These are phyloP conservation scores for Strigops habroptila DNA, from an alignment of 2,113 vertebrate species.

Conservation along the genomic window DNA sequence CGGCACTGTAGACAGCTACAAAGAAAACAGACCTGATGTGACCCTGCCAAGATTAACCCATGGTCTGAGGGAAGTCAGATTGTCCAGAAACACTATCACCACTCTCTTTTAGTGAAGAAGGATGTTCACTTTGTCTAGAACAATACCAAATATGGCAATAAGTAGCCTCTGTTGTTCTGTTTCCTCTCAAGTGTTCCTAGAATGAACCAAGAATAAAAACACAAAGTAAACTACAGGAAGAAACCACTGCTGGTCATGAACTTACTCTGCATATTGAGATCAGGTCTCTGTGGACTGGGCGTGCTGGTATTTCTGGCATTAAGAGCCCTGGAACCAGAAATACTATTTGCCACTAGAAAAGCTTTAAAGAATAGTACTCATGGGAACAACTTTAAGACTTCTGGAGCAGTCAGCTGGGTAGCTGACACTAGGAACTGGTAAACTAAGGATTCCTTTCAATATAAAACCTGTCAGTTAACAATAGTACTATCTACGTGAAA, in stretches of 20 bases:
- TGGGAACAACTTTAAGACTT: not conserved
- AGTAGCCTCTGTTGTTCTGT: not conserved
- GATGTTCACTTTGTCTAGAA: not conserved
- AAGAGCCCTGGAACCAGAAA: constrained; percentile 52
- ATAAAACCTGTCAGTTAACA: not conserved
- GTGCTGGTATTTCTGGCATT: constrained; percentile 70
- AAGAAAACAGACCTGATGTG: fast-evolving
- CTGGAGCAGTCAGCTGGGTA: not conserved
- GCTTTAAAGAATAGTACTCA: constrained; percentile 43
- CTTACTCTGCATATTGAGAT: constrained; percentile 36
- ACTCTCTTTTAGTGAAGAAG: not conserved
- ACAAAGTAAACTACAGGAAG: constrained; percentile 60
- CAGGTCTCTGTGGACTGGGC: constrained; percentile 64
- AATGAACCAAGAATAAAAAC: constrained; percentile 44
- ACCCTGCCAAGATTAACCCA: not conserved
- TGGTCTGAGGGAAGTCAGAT: not conserved
- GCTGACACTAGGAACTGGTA: not conserved
- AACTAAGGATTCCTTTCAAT: not conserved
- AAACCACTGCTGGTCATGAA: constrained; percentile 62
- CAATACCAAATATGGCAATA: constrained; percentile 47
- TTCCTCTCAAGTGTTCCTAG: constrained; percentile 60
- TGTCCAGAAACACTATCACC: not conserved
- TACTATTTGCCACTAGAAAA: constrained; percentile 57
- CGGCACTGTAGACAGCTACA: not conserved
- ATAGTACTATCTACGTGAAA: not conserved